Evolutionary conservation across 2,113 vertebrate genomes (phyloP).

Genomic region (Cavia porcellus): DNA sequence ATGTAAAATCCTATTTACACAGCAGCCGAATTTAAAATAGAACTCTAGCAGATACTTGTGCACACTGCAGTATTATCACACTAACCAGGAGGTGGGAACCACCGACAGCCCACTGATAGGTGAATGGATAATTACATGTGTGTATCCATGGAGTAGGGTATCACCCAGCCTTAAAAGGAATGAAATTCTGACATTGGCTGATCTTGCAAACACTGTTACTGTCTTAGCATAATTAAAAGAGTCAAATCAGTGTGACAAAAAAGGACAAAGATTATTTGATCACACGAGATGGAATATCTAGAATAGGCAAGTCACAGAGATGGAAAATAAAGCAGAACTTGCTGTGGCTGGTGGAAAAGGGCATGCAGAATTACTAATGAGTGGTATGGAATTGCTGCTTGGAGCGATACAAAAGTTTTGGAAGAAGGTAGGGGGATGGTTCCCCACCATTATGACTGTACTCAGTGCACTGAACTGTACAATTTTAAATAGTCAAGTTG

Average conservation of each 20-base stretch:
- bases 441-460: accelerated
- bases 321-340: neutral
- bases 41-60: neutral
- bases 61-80: neutral
- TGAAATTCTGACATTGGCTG: neutral
- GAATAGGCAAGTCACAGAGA: neutral
- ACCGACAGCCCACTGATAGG: neutral
- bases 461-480: neutral
- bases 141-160: neutral
- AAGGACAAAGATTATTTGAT: neutral
- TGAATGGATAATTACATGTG: neutral
- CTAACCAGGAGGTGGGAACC: neutral
- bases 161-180: neutral
- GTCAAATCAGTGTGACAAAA: neutral
- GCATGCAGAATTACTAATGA: accelerated
- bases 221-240: neutral
- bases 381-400: neutral
- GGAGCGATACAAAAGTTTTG: neutral
- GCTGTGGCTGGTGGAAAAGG: accelerated
- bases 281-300: neutral
- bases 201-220: neutral
- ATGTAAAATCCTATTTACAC: neutral
- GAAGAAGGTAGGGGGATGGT: neutral
- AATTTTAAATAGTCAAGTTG: neutral
- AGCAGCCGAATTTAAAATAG: neutral